Evolutionary conservation across 2,113 vertebrate genomes (phyloP).

Genomic region (Microcebus griseorufus): DNA sequence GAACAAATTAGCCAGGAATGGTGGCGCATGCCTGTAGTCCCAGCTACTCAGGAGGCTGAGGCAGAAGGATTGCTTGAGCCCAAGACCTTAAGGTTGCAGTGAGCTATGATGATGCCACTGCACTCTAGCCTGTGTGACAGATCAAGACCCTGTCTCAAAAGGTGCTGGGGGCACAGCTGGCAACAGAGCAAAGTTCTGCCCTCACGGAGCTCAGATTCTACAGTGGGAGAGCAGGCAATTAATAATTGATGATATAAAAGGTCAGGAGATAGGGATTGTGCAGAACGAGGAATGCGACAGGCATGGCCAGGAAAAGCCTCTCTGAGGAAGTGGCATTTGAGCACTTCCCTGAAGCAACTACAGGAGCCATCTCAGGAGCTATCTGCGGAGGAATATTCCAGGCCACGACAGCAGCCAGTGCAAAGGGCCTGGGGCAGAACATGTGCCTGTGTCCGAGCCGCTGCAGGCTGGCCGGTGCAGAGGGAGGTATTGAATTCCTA

Average conservation of each 20-base stretch:
- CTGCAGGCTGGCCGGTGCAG: accelerated
- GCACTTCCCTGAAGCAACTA: neutral
- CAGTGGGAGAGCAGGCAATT: neutral
- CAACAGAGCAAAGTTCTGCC: neutral
- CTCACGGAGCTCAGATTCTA: neutral
- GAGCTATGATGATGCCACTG: no score
- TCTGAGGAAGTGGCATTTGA: neutral
- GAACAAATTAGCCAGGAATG: no score
- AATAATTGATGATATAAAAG: neutral
- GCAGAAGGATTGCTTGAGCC: no score
- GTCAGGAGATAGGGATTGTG: neutral
- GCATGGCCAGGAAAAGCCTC: neutral
- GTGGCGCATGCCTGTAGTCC: no score
- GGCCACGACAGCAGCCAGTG: neutral
- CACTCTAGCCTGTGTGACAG: no score
- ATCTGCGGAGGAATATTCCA: neutral
- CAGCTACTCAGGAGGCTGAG: no score
- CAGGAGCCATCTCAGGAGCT: neutral
- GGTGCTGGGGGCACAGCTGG: neutral
- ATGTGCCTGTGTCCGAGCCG: neutral
- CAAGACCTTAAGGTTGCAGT: no score
- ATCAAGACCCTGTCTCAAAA: no score
- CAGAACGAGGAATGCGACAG: no score
- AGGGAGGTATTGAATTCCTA: accelerated
- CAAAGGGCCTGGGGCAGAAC: neutral